A percentile compares a stretch with the other conserved stretches of the same genome.
phyloP scores from a whole-genome alignment of 1,140 invertebrate species.

The Lineus longissimus region DNA sequence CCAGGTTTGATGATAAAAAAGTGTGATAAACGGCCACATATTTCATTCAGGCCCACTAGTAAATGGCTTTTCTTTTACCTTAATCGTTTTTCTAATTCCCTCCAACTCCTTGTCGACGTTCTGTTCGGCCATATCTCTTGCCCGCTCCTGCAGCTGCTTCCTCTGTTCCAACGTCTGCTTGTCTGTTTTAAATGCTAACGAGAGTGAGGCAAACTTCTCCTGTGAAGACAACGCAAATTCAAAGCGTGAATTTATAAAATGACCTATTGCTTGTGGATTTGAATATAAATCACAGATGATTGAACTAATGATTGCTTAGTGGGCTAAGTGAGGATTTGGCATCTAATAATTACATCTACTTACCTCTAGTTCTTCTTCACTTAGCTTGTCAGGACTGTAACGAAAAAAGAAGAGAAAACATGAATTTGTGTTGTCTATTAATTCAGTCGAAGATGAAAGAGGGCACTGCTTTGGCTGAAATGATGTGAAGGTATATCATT shows the following conservation, averaged over 20 bases:
- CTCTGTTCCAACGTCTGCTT: constrained; percentile 54
- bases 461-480: too few species aligned
- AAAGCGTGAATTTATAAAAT: not conserved
- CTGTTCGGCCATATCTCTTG: constrained; percentile 57
- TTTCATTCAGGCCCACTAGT: too few species aligned
- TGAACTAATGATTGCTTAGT: too few species aligned
- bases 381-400: constrained; percentile 42
- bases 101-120: constrained; percentile 57
- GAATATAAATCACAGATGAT: too few species aligned
- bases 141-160: constrained; percentile 55
- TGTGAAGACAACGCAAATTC: constrained; percentile 37
- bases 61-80: too few species aligned
- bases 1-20: too few species aligned
- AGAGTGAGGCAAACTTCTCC: constrained; percentile 55
- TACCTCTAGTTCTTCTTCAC: constrained; percentile 48
- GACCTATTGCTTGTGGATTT: too few species aligned
- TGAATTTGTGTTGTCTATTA: constrained; percentile 1
- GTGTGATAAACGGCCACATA: too few species aligned
- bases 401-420: constrained; percentile 17
- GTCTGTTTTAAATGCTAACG: constrained; percentile 59
- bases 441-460: too few species aligned
- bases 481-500: too few species aligned
- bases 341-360: constrained; percentile 16
- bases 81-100: too few species aligned
- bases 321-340: not conserved